Evolutionary conservation across 2,113 vertebrate species (phyloP).

Genomic region (Chrysemys picta): DNA sequence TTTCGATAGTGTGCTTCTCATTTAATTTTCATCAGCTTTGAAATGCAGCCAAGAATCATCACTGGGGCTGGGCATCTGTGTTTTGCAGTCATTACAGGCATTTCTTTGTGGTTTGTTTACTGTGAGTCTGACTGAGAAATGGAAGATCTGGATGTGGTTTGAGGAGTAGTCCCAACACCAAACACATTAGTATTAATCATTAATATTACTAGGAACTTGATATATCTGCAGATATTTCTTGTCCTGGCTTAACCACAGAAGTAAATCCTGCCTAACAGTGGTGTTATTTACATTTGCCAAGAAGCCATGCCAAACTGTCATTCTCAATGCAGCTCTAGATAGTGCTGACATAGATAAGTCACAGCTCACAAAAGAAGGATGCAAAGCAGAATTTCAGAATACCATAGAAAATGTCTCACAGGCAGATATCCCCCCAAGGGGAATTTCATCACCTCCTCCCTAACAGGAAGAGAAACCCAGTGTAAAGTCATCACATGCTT

Average conservation of each 20-base stretch:
- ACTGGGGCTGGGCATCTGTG: background rate
- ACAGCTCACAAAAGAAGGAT: background rate
- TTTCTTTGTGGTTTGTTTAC: background rate
- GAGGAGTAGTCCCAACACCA: background rate
- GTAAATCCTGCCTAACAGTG: background rate
- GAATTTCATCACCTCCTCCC: background rate
- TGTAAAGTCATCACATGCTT: background rate
- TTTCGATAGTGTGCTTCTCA: background rate
- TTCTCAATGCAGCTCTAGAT: conserved; percentile 3
- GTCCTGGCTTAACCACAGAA: background rate
- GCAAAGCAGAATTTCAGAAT: conserved; percentile 20
- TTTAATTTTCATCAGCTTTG: background rate
- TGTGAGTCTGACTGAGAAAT: conserved; percentile 21
- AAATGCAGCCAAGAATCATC: background rate
- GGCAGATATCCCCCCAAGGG: background rate
- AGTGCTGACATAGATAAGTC: conserved; percentile 14
- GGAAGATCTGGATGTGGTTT: background rate
- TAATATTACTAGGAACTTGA: background rate
- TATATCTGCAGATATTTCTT: background rate
- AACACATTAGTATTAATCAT: background rate
- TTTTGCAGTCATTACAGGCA: background rate
- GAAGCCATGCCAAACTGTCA: background rate
- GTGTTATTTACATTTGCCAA: background rate
- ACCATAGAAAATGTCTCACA: background rate
- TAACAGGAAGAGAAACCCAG: background rate